Conservation (phyloP, 2,113 vertebrate genomes). For the Crocuta crocuta region DNA sequence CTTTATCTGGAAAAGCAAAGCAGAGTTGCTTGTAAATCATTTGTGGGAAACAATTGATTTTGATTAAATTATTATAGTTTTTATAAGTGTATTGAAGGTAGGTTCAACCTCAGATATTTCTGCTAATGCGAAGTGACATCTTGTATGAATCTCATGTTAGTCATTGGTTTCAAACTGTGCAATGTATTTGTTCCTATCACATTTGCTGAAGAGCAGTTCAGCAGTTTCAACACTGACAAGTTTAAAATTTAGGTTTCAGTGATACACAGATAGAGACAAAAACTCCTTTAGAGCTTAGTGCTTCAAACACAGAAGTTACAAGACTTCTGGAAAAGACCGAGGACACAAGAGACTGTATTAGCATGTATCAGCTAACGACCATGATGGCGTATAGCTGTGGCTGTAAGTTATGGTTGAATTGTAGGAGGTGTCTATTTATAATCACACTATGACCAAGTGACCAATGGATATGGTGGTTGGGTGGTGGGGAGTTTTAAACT, state of each 20-base stretch:
- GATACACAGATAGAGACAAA: not conserved
- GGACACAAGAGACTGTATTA: not conserved
- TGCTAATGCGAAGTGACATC: not conserved
- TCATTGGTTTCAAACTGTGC: slow-evolving; percentile 16
- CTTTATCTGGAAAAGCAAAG: slow-evolving; percentile 8
- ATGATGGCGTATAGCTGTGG: not conserved
- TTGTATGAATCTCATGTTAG: not conserved
- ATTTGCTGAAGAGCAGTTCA: not conserved
- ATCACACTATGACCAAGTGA: not conserved
- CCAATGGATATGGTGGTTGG: too few species aligned
- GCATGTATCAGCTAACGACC: not conserved
- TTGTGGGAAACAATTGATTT: not conserved
- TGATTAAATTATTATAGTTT: slow-evolving; percentile 8
- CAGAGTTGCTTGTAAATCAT: not conserved
- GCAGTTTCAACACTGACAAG: not conserved
- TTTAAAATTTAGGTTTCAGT: not conserved
- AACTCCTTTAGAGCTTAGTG: not conserved
- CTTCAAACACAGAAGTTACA: not conserved
- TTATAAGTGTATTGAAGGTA: not conserved
- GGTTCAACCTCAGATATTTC: not conserved
- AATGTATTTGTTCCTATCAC: not conserved
- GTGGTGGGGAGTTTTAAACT: not conserved
- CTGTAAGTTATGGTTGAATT: not conserved
- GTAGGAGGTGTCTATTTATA: not conserved
- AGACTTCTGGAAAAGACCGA: not conserved